Base-by-base conservation (phyloP, 2,888 invertebrate species). In the Cetonia aurata region DNA sequence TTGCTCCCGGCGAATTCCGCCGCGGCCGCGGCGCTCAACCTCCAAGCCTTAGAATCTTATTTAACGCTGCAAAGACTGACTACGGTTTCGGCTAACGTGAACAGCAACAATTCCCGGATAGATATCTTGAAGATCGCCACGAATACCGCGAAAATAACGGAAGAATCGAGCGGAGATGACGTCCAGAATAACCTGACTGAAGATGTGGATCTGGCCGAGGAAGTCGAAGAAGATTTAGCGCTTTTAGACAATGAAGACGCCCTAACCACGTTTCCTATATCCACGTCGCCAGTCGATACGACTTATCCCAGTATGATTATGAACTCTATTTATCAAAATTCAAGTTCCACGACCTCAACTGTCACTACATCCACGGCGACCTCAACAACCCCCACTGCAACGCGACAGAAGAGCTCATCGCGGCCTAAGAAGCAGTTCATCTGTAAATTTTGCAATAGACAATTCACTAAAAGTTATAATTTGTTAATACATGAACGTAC, bases 401-500 rank as follows among this genome's bases (percentile, higher is more conserved):
- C 70, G 10, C 42, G 62, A 8, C 67, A 71, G 48, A 71, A 71
- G 42, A 69, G 69, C 17, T 46, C 65, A 6, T 71, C 71, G 15
- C 88, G 98, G 74, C 96, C 97, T 15, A 98, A 98, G 85, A 98
- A 98, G 84, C 97, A 99, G 85, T 99, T 98, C 85, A 98, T 99
- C 81, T 99, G 99, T 87, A 96, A 96, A 86, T 99, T 95, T 86
- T 99, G 99, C 84, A 95, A 95, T 84, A 90, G 99, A n/a, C 96
- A 98, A 83, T 99, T 99, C 85, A 98, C 98, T 72, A 99, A 99
- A 86, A 96, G 96, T 17, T 99, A 97, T 86, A 99, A 99, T 86
- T 87, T 99, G 81, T 88, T 98, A 77, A 99, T 99, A 78, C 99
- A 99, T 88, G 98, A 98, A 83, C 87, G 98, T 80, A 99, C 98